A percentile compares a stretch with the other conserved stretches of the same genome.
Conservation (phyloP, 2,113 vertebrate genomes). For the Platycercus adscitus region DNA sequence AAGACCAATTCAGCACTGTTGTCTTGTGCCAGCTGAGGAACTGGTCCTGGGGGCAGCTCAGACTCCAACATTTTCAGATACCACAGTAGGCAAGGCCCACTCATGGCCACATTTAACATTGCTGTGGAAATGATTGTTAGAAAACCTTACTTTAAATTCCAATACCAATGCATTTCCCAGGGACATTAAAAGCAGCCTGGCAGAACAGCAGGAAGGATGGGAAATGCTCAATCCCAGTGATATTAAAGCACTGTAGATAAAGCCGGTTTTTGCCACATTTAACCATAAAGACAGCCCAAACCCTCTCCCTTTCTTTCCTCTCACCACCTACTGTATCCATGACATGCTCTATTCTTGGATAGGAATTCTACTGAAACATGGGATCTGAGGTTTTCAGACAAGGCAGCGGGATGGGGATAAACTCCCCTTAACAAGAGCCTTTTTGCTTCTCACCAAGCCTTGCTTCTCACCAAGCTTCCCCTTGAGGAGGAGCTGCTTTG, state of each 20-base stretch:
- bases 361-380: not conserved
- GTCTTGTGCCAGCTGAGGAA: not conserved
- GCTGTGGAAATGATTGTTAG: not conserved
- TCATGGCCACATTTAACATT: not conserved
- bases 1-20: not conserved
- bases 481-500: not conserved
- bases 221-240: not conserved
- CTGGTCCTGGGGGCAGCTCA: not conserved
- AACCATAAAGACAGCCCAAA: not conserved
- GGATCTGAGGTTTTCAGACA: not conserved
- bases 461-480: not conserved
- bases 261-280: not conserved
- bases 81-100: not conserved
- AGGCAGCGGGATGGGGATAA: not conserved
- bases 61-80: not conserved
- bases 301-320: not conserved
- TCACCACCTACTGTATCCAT: not conserved
- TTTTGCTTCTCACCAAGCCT: not conserved
- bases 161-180: not conserved
- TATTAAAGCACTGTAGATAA: not conserved
- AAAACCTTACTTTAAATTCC: not conserved
- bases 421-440: not conserved
- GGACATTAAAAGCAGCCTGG: accelerated
- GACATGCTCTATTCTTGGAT: accelerated
- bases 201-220: not conserved